phyloP scores from a whole-genome alignment of 2,113 vertebrate species.

The Turnix velox region DNA sequence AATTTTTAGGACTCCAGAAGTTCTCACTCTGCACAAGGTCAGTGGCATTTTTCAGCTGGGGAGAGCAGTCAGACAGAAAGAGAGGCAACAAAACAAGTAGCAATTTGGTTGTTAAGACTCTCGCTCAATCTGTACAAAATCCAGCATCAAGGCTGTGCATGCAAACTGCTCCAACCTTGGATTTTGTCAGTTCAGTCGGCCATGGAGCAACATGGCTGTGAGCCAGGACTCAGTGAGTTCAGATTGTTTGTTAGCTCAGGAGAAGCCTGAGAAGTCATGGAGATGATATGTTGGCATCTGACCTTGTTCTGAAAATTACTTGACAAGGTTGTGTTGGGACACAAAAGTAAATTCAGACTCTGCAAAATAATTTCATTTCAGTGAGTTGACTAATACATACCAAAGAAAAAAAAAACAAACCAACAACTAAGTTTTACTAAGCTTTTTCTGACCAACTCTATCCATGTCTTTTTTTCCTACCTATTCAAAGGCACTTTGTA shows the following conservation, averaged over 20 bases:
- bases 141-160: not conserved
- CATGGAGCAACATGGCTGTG: not conserved
- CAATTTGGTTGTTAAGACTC: not conserved
- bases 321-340: not conserved
- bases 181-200: not conserved
- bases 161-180: not conserved
- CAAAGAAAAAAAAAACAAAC: not conserved
- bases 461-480: not conserved
- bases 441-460: not conserved
- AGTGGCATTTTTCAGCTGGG: not conserved
- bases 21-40: not conserved
- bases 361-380: not conserved
- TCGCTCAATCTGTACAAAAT: not conserved
- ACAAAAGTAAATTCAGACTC: not conserved
- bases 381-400: not conserved
- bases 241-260: not conserved
- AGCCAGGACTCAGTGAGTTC: not conserved
- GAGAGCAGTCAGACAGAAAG: not conserved
- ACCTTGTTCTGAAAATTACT: not conserved
- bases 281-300: not conserved
- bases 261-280: not conserved
- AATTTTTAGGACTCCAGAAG: not conserved
- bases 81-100: not conserved
- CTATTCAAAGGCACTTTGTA: slow-evolving; percentile 8
- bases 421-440: not conserved